Percentiles rank a stretch among this genome's conserved stretches.
phyloP scores from a whole-genome alignment of 2,888 invertebrate species.

The Ophraella communa region DNA sequence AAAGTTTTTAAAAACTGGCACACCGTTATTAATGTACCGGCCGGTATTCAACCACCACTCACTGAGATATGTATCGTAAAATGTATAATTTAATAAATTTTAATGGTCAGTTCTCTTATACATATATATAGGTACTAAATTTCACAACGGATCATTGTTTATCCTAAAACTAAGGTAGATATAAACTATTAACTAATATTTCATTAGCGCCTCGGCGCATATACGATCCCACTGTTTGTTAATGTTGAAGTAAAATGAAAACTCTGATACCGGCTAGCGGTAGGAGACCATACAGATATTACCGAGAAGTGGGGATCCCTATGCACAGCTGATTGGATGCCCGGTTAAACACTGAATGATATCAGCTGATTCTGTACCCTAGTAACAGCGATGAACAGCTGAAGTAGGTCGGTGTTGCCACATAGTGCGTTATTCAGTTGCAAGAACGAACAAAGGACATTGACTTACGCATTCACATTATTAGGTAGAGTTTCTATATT shows the following conservation, averaged over 20 bases:
- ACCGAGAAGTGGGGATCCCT: slow-evolving; percentile 29
- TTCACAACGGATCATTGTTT: background rate
- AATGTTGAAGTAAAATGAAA: slow-evolving; percentile 27
- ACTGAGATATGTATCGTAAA: slow-evolving; percentile 15
- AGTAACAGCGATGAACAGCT: slow-evolving; percentile 38
- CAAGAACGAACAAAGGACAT: slow-evolving; percentile 28
- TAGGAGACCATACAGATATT: slow-evolving; percentile 29
- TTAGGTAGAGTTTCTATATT: slow-evolving; percentile 23
- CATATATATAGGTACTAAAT: background rate
- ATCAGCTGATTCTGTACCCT: slow-evolving; percentile 45
- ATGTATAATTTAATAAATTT: background rate
- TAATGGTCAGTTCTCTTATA: background rate
- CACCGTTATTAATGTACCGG: slow-evolving; percentile 14
- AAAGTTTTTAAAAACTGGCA: background rate
- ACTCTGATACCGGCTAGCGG: slow-evolving; percentile 34
- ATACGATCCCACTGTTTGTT: slow-evolving; percentile 7
- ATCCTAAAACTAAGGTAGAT: slow-evolving; percentile 6
- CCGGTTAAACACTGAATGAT: slow-evolving; percentile 40
- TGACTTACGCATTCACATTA: slow-evolving; percentile 21
- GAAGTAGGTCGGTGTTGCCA: slow-evolving; percentile 33
- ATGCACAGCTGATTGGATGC: slow-evolving; percentile 40
- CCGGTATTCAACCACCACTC: slow-evolving; percentile 13
- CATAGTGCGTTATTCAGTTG: slow-evolving; percentile 1
- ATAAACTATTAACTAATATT: slow-evolving; percentile 22
- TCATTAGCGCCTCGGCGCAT: slow-evolving; percentile 19